These are phyloP conservation scores for Stigmatopora nigra DNA, from an alignment of 2,113 vertebrate species.

Conservation along the genomic window DNA sequence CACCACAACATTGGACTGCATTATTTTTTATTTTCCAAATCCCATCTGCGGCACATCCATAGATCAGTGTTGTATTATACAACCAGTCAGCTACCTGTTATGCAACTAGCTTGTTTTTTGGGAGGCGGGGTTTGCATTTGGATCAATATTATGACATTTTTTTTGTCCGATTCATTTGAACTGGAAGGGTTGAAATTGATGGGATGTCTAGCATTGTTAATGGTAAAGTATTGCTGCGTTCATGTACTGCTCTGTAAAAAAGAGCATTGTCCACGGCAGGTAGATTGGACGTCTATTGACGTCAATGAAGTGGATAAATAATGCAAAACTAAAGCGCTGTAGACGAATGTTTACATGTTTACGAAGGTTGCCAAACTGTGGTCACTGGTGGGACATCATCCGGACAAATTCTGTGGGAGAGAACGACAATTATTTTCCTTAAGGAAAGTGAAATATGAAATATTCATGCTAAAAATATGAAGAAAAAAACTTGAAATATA, in stretches of 20 bases:
- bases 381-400: conserved; percentile 67
- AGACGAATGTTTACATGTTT: conserved; percentile 1
- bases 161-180: no score
- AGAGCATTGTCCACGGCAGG: no score
- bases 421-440: background rate
- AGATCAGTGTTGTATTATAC: conserved; percentile 13
- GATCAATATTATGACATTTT: background rate
- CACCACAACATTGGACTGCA: conserved; percentile 10
- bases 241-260: no score
- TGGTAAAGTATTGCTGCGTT: no score
- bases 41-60: conserved; percentile 20
- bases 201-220: no score
- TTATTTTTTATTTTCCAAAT: conserved; percentile 28
- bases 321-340: background rate
- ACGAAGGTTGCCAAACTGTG: background rate
- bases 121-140: background rate
- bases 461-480: no score
- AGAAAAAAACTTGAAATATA: no score
- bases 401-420: conserved; percentile 61
- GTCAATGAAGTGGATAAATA: background rate
- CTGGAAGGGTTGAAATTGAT: no score
- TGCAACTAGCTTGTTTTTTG: conserved; percentile 10
- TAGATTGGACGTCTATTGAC: no score
- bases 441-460: no score
- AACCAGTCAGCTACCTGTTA: conserved; percentile 3